Percentiles rank a stretch among this genome's conserved stretches.
Evolutionary conservation across 2,888 invertebrate genomes (phyloP).

Genomic region (Apodemia zela): DNA sequence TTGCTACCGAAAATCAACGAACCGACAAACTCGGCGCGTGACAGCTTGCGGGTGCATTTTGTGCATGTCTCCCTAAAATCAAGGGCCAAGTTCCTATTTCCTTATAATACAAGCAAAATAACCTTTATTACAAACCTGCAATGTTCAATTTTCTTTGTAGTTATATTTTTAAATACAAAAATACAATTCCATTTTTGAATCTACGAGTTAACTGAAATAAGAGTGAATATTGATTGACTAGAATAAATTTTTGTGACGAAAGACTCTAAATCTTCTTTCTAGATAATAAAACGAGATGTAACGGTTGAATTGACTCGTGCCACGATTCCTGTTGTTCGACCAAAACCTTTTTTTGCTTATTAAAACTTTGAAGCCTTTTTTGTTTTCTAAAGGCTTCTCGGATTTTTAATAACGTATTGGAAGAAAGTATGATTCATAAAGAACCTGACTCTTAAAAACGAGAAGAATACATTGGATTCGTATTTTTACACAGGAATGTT

Average conservation of each 20-base stretch:
- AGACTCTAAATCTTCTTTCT: slow-evolving; percentile 1
- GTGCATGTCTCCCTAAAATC: slow-evolving; percentile 1
- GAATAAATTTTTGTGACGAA: neutral
- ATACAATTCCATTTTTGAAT: neutral
- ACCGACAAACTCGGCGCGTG: neutral
- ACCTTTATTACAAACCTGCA: neutral
- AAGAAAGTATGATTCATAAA: neutral
- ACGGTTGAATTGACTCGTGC: slow-evolving; percentile 19
- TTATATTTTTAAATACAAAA: neutral
- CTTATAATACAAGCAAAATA: neutral
- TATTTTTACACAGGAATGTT: neutral
- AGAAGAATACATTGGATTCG: neutral
- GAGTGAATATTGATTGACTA: neutral
- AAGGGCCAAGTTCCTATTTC: neutral
- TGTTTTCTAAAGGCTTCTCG: neutral
- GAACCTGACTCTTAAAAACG: neutral
- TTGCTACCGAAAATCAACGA: slow-evolving; percentile 3
- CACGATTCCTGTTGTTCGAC: slow-evolving; percentile 15
- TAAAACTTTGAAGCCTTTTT: slow-evolving; percentile 8
- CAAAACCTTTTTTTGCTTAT: slow-evolving; percentile 17
- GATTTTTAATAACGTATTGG: neutral
- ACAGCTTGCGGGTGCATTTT: slow-evolving; percentile 7
- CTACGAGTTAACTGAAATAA: neutral
- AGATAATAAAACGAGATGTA: slow-evolving; percentile 16
- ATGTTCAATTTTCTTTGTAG: neutral